Conservation (phyloP, 2,888 invertebrate species). For the Microplitis deprimator region DNA sequence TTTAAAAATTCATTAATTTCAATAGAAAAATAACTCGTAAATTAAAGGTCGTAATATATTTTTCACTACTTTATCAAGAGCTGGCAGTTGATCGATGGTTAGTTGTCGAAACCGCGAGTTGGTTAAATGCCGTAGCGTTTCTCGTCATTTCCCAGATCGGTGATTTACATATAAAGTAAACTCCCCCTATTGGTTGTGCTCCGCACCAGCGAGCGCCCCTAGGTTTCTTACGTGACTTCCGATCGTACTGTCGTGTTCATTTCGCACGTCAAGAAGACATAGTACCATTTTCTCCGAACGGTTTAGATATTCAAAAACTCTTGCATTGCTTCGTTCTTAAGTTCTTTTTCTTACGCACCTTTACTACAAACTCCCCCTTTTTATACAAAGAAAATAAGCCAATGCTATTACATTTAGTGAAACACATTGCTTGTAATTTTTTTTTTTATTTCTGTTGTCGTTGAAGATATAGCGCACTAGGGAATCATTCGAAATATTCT, state of each 20-base stretch:
- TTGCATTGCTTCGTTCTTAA: constrained; percentile 41
- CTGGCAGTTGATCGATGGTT: constrained; percentile 35
- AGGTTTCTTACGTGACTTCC: constrained; percentile 57
- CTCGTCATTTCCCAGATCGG: constrained; percentile 56
- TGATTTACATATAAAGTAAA: constrained; percentile 70
- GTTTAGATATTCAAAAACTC: constrained; percentile 46
- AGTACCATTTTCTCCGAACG: constrained; percentile 57
- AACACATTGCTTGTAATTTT: constrained; percentile 43
- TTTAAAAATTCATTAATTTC: too few relatives aligned
- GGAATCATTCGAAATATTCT: constrained; percentile 67
- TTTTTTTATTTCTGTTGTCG: constrained; percentile 18
- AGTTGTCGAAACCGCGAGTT: constrained; percentile 35
- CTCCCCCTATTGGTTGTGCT: constrained; percentile 49
- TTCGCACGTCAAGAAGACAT: constrained; percentile 67
- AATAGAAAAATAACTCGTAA: neutral
- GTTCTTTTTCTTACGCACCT: constrained; percentile 34
- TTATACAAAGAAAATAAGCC: constrained; percentile 60
- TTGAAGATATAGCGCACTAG: constrained; percentile 62
- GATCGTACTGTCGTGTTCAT: constrained; percentile 65
- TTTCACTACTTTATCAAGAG: neutral
- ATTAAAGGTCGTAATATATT: neutral
- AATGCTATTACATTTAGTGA: constrained; percentile 47
- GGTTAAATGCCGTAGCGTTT: constrained; percentile 45
- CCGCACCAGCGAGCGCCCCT: constrained; percentile 26
- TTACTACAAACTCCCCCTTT: constrained; percentile 43